These are phyloP conservation scores for Gopherus evgoodei DNA, from an alignment of 2,113 vertebrate genomes.

Conservation along the genomic window DNA sequence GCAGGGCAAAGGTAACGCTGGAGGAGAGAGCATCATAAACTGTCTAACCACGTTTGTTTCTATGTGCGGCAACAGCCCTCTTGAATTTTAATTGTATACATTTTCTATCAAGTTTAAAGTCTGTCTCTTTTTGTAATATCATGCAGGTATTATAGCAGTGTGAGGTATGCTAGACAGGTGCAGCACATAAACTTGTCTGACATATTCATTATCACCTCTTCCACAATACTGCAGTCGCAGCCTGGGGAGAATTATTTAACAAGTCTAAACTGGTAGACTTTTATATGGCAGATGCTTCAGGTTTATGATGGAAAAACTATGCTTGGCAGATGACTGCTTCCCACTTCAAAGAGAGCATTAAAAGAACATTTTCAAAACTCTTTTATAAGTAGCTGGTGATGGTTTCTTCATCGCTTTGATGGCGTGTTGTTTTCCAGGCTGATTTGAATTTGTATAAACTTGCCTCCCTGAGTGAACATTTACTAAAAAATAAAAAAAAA, in stretches of 20 bases:
- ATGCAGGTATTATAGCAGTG: neutral
- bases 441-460: neutral
- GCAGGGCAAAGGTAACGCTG: neutral
- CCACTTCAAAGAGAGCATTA: neutral
- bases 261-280: neutral
- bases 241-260: neutral
- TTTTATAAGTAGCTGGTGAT: neutral
- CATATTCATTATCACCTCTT: neutral
- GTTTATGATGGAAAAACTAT: neutral
- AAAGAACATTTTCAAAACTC: slow-evolving; percentile 18
- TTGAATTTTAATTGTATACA: neutral
- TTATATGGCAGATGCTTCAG: neutral
- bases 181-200: neutral
- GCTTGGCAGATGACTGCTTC: neutral
- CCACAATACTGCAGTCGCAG: neutral
- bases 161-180: neutral
- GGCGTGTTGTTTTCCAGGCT: neutral
- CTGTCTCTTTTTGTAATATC: neutral
- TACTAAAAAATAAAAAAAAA: neutral
- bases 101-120: slow-evolving; percentile 10
- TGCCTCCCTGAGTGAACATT: neutral
- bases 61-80: neutral
- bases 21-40: neutral
- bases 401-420: neutral
- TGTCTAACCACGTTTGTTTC: neutral